A percentile compares a stretch with the other conserved stretches of the same genome.
Evolutionary conservation across 2,888 invertebrate species (phyloP).

Genomic region (Hirtodrosophila duncani): DNA sequence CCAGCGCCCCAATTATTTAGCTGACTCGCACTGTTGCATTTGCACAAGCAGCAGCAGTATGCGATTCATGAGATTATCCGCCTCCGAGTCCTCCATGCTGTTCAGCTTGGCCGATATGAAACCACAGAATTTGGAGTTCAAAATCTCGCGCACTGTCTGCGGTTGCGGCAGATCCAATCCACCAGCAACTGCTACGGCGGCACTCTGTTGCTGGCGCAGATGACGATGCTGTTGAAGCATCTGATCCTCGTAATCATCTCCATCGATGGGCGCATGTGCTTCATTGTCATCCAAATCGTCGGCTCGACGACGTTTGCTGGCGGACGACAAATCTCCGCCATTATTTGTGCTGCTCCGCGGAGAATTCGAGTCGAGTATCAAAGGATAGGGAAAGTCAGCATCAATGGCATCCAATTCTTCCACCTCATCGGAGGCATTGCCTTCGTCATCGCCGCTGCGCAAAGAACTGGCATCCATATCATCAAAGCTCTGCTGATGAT

Average conservation of each 20-base stretch:
- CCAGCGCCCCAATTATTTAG: slow-evolving; percentile 31
- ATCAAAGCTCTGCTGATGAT: slow-evolving; percentile 60
- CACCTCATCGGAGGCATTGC: slow-evolving; percentile 71
- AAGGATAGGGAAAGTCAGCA: slow-evolving; percentile 76
- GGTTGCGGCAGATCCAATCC: slow-evolving; percentile 68
- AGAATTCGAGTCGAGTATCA: slow-evolving; percentile 74
- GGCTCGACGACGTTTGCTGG: slow-evolving; percentile 54
- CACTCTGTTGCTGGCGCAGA: slow-evolving; percentile 71
- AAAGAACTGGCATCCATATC: slow-evolving; percentile 59
- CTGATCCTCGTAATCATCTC: slow-evolving; percentile 73
- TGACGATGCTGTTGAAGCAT: slow-evolving; percentile 76
- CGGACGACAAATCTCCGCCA: slow-evolving; percentile 16
- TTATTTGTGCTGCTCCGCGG: slow-evolving; percentile 42
- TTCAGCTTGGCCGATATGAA: slow-evolving; percentile 76
- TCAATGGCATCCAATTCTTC: slow-evolving; percentile 76
- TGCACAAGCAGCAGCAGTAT: slow-evolving; percentile 75
- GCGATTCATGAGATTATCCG: slow-evolving; percentile 77
- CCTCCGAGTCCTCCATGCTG: slow-evolving; percentile 76
- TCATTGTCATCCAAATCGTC: slow-evolving; percentile 43
- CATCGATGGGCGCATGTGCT: slow-evolving; percentile 29
- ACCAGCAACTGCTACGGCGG: slow-evolving; percentile 31
- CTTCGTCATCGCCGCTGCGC: slow-evolving; percentile 56
- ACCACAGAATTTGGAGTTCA: slow-evolving; percentile 76
- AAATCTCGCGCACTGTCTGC: slow-evolving; percentile 75
- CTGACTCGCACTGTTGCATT: slow-evolving; percentile 64